These are phyloP conservation scores for Grammomys dolichurus DNA, from an alignment of 2,113 vertebrate genomes.

Conservation along the genomic window DNA sequence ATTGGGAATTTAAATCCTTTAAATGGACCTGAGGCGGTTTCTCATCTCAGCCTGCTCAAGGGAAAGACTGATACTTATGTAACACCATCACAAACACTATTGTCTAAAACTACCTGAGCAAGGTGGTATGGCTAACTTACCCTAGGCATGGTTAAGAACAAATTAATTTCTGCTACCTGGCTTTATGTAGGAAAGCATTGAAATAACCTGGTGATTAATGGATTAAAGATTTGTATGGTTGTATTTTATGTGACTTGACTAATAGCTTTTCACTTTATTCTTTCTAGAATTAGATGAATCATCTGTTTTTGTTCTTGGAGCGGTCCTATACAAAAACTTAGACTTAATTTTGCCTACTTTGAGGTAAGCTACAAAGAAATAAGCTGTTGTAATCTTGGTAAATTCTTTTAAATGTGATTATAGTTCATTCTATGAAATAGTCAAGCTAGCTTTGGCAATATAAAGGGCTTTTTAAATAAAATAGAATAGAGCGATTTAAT, in stretches of 20 bases:
- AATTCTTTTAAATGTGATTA: constrained; percentile 50
- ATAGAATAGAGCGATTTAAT: constrained; percentile 46
- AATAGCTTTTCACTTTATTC: constrained; percentile 74
- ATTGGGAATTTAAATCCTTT: neutral
- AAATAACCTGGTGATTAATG: neutral
- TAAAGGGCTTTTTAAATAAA: constrained; percentile 56
- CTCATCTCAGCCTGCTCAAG: neutral
- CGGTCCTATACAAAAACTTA: constrained; percentile 98
- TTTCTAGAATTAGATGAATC: constrained; percentile 95
- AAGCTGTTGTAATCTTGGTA: constrained; percentile 56
- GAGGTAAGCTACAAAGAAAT: constrained; percentile 91
- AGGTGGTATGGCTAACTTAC: neutral
- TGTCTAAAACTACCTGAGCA: neutral
- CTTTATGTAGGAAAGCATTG: neutral
- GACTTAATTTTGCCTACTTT: constrained; percentile 98
- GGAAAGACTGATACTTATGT: neutral
- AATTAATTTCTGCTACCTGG: neutral
- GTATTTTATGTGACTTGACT: constrained; percentile 57
- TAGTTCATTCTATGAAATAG: constrained; percentile 58
- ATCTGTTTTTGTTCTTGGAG: constrained; percentile 97
- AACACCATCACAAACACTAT: neutral
- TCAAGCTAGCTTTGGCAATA: constrained; percentile 26
- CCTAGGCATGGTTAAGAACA: rapidly evolving
- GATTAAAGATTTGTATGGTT: constrained; percentile 9
- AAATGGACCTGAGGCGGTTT: neutral